phyloP scores from a whole-genome alignment of 2,888 invertebrate genomes.

The Heliconius aoede region DNA sequence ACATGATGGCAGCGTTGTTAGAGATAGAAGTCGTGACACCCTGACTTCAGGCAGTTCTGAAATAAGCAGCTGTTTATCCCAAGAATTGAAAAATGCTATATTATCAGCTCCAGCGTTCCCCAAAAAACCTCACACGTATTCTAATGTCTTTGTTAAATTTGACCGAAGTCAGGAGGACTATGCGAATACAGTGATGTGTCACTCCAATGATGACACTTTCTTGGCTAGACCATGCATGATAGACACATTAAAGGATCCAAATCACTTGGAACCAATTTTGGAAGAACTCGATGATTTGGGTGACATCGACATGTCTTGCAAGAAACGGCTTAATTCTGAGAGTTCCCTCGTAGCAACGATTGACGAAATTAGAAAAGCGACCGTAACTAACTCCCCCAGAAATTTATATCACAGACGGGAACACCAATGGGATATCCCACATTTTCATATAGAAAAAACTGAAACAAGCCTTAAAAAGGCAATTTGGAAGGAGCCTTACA shows the following conservation, averaged over 20 bases:
- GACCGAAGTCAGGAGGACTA: conserved; percentile 80
- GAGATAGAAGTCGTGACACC: conserved; percentile 83
- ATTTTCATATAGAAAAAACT: conserved; percentile 65
- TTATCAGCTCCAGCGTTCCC: conserved; percentile 75
- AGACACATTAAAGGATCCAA: conserved; percentile 79
- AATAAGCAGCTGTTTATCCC: conserved; percentile 78
- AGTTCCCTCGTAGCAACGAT: conserved; percentile 86
- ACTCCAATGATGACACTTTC: conserved; percentile 77
- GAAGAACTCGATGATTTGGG: conserved; percentile 84
- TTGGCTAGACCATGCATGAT: conserved; percentile 83
- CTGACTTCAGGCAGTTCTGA: conserved; percentile 84
- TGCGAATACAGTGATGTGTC: conserved; percentile 79
- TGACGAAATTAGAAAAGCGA: conserved; percentile 84
- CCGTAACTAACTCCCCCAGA: conserved; percentile 83
- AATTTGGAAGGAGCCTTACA: conserved; percentile 79
- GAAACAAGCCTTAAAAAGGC: conserved; percentile 71
- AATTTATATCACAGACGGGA: conserved; percentile 83
- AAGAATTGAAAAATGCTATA: conserved; percentile 75
- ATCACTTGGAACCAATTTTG: conserved; percentile 81
- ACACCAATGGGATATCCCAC: conserved; percentile 77
- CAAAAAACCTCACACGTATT: conserved; percentile 74
- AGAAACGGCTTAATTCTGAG: conserved; percentile 78
- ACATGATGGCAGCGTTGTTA: conserved; percentile 85
- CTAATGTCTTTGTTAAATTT: conserved; percentile 77
- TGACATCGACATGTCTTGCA: conserved; percentile 70